phyloP scores from a whole-genome alignment of 2,797 vertebrate species.

The Philypnodon macrostomus region DNA sequence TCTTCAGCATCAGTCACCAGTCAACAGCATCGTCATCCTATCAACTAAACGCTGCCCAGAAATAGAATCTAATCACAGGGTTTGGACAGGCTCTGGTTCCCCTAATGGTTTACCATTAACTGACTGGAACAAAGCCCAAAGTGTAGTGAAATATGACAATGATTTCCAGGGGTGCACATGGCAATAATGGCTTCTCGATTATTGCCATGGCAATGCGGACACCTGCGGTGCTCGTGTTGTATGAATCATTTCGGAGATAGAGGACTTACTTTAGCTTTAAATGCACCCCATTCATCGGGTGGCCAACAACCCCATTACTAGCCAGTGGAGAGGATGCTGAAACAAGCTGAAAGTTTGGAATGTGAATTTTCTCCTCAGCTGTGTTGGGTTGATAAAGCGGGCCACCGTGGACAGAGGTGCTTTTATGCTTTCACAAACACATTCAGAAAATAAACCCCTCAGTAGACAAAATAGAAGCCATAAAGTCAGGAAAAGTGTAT shows the following conservation, averaged over 20 bases:
- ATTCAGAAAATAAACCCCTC: not conserved
- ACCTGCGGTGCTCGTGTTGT: constrained; percentile 21
- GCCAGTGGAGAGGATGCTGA: constrained; percentile 26
- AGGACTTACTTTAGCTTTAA: constrained; percentile 32
- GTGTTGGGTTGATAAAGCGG: constrained; percentile 29
- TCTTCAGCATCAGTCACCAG: constrained; percentile 71
- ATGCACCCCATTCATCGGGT: constrained; percentile 38
- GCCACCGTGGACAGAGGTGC: not conserved
- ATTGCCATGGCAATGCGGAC: constrained; percentile 26
- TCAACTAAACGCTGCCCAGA: constrained; percentile 73
- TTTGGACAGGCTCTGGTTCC: constrained; percentile 66
- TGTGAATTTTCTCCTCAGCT: constrained; percentile 31
- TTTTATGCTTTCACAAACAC: not conserved
- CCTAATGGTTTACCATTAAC: constrained; percentile 72
- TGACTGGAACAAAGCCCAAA: constrained; percentile 65
- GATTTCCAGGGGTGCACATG: constrained; percentile 41
- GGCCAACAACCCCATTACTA: constrained; percentile 33
- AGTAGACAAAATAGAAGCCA: not conserved
- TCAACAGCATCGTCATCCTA: constrained; percentile 72
- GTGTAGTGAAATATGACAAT: constrained; percentile 57
- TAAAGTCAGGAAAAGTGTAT: not conserved
- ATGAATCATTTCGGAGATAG: constrained; percentile 9
- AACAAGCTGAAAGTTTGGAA: constrained; percentile 17
- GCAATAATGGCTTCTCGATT: constrained; percentile 43
- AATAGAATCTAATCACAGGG: constrained; percentile 73